A percentile compares a stretch with the other conserved stretches of the same genome.
Conservation (phyloP, 2,797 vertebrate genomes). For the Lutjanus campechanus region DNA sequence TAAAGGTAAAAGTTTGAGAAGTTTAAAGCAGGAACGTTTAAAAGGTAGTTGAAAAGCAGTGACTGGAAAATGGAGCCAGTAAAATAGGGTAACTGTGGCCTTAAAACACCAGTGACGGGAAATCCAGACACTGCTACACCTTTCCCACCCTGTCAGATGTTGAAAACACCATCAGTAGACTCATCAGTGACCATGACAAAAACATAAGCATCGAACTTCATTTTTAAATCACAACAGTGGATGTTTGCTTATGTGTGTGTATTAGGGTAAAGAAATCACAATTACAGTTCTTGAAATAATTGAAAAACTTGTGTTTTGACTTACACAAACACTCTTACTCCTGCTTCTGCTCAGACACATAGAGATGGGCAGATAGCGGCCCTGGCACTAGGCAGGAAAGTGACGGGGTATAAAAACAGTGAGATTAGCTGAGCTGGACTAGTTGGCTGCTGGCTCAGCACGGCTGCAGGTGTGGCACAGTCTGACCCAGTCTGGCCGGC, state of each 20-base stretch:
- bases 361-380: slow-evolving; percentile 59
- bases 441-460: slow-evolving; percentile 81
- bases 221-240: neutral
- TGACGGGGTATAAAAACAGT: slow-evolving; percentile 75
- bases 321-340: slow-evolving; percentile 14
- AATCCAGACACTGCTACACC: slow-evolving; percentile 27
- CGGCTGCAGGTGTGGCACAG: slow-evolving; percentile 82
- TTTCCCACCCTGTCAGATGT: neutral
- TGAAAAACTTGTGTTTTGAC: neutral
- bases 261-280: slow-evolving; percentile 2
- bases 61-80: slow-evolving; percentile 62
- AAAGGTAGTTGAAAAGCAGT: slow-evolving; percentile 66
- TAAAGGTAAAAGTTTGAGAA: slow-evolving; percentile 57
- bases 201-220: neutral
- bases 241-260: neutral
- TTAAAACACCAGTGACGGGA: slow-evolving; percentile 53
- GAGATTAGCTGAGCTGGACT: slow-evolving; percentile 72
- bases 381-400: slow-evolving; percentile 52
- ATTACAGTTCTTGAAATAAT: slow-evolving; percentile 1
- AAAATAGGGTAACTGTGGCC: slow-evolving; percentile 53
- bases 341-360: slow-evolving; percentile 8
- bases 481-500: slow-evolving; percentile 69
- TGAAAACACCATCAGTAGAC: neutral
- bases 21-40: slow-evolving; percentile 55
- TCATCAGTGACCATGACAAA: neutral